Percentiles rank a stretch among this genome's conserved stretches.
Conservation (phyloP, 2,797 vertebrate genomes). For the Rhincodon typus region DNA sequence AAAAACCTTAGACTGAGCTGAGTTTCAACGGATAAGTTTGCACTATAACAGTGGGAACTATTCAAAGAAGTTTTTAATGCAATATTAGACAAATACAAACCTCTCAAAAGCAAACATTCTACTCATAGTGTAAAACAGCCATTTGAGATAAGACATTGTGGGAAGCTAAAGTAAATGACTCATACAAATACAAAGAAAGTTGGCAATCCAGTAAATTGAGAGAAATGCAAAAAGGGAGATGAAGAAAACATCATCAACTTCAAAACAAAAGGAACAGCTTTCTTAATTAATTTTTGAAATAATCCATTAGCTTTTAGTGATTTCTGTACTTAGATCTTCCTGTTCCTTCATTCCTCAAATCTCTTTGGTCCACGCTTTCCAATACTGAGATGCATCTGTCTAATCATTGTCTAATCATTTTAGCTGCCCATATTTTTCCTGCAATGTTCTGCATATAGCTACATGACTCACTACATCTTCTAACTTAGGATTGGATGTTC, state of each 20-base stretch:
- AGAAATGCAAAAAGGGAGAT: neutral
- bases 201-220: neutral
- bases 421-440: too few relatives aligned
- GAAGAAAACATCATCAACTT: neutral
- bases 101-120: neutral
- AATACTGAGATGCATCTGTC: too few relatives aligned
- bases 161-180: neutral
- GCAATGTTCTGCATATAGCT: too few relatives aligned
- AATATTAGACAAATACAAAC: neutral
- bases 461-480: too few relatives aligned
- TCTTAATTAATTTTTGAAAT: too few relatives aligned
- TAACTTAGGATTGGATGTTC: too few relatives aligned
- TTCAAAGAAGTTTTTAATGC: neutral
- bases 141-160: neutral
- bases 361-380: too few relatives aligned
- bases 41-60: neutral
- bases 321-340: too few relatives aligned
- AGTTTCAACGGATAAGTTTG: neutral
- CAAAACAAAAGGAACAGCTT: neutral
- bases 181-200: neutral
- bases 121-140: neutral
- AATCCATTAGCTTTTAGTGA: too few relatives aligned
- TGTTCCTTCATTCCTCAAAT: too few relatives aligned
- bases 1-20: neutral
- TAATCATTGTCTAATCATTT: too few relatives aligned